phyloP scores from a whole-genome alignment of 2,888 invertebrate species.

The Cancer borealis region DNA sequence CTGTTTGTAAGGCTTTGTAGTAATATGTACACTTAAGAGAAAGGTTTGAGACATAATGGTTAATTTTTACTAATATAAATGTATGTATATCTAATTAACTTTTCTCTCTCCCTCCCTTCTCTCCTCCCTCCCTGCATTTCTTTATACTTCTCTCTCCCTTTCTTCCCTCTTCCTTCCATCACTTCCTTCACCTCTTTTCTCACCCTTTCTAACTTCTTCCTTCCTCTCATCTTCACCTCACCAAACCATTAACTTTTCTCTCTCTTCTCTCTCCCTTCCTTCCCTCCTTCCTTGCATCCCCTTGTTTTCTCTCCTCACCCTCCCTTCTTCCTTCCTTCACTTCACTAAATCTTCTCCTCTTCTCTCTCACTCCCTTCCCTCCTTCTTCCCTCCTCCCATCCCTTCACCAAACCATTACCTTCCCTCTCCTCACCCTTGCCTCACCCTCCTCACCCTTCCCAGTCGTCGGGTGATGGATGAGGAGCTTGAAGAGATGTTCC shows the following conservation, averaged over 20 bases:
- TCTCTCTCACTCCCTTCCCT: conserved; percentile 16
- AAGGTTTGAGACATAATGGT: not conserved
- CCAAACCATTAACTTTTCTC: no score
- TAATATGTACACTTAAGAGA: not conserved
- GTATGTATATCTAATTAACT: no score
- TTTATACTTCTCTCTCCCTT: no score
- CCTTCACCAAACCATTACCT: not conserved
- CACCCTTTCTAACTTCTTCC: not conserved
- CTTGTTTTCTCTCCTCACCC: no score
- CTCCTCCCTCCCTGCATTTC: no score
- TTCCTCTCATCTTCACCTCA: not conserved
- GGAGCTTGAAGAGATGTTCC: conserved; percentile 92
- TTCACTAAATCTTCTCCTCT: not conserved
- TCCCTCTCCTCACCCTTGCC: conserved; percentile 18
- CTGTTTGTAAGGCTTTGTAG: not conserved
- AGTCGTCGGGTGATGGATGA: conserved; percentile 81
- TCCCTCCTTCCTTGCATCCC: no score
- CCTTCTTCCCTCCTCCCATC: not conserved
- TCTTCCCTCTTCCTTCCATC: not conserved
- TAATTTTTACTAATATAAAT: not conserved
- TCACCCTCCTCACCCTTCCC: not conserved
- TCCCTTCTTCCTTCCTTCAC: no score
- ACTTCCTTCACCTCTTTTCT: not conserved
- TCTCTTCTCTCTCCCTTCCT: no score
- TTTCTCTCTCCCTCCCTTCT: not conserved